A percentile compares a stretch with the other conserved stretches of the same genome.
Evolutionary conservation across 1,140 invertebrate species (phyloP).

Genomic region (Plutomurus gul): DNA sequence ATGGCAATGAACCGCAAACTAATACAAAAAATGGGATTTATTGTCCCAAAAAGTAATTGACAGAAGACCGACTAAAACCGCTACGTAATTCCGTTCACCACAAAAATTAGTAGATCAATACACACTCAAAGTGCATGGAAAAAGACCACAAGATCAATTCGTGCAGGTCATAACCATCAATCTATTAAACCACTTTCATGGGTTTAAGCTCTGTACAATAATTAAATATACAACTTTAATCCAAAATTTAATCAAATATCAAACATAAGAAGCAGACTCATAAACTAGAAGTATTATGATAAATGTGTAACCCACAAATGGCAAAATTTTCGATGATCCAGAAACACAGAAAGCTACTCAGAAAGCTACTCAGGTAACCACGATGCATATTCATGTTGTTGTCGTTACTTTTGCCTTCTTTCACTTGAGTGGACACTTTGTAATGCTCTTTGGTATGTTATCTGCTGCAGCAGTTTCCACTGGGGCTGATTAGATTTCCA

Average conservation of each 20-base stretch:
- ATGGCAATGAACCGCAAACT: too few relatives aligned
- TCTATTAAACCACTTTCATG: too few relatives aligned
- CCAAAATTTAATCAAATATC: background rate
- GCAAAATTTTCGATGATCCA: slow-evolving; percentile 43
- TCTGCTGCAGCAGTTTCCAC: background rate
- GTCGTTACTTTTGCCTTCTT: background rate
- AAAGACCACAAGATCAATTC: too few relatives aligned
- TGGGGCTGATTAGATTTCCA: slow-evolving; percentile 11
- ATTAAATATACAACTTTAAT: background rate
- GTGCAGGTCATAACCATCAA: too few relatives aligned
- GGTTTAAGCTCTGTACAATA: too few relatives aligned
- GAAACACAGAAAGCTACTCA: slow-evolving; percentile 41
- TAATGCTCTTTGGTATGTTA: background rate
- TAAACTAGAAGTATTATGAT: background rate
- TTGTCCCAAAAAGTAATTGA: too few relatives aligned
- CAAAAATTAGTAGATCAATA: too few relatives aligned
- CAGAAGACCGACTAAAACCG: too few relatives aligned
- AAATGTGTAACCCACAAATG: slow-evolving; percentile 40
- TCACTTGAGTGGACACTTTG: background rate
- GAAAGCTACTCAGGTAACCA: slow-evolving; percentile 42
- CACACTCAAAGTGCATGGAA: too few relatives aligned
- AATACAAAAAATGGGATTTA: too few relatives aligned
- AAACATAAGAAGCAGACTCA: background rate
- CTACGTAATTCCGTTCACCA: too few relatives aligned
- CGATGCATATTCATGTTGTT: slow-evolving; percentile 15